These are phyloP conservation scores for Poecilia wingei DNA, from an alignment of 2,797 vertebrate genomes.

Conservation along the genomic window DNA sequence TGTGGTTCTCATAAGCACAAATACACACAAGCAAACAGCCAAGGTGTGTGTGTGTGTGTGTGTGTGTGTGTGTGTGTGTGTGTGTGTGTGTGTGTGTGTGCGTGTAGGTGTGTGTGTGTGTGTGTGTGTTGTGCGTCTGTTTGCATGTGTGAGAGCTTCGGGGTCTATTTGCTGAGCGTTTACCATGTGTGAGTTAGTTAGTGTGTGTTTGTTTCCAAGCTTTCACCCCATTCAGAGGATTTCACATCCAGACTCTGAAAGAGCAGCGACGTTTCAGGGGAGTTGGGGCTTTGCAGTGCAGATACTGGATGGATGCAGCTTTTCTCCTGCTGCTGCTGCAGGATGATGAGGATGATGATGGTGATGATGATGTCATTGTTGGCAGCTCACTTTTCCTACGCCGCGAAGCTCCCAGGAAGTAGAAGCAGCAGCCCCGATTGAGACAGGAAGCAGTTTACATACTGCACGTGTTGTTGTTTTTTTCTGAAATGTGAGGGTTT, in stretches of 20 bases:
- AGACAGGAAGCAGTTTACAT: conserved; percentile 15
- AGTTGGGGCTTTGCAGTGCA: conserved; percentile 33
- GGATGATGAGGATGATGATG: conserved; percentile 6
- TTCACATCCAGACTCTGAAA: conserved; percentile 33
- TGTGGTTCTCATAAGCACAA: conserved; percentile 33
- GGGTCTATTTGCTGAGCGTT: conserved; percentile 58
- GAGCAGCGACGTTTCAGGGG: not conserved
- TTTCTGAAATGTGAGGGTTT: not conserved
- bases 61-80: conserved; percentile 36
- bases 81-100: conserved; percentile 6
- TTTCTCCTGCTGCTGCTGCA: conserved; percentile 52
- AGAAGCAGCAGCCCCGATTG: not conserved
- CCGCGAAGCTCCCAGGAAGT: conserved; percentile 51
- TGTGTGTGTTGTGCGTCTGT: not conserved
- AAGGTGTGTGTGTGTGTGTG: conserved; percentile 45
- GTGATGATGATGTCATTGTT: conserved; percentile 70
- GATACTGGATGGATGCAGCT: conserved; percentile 48
- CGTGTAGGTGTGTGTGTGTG: not conserved
- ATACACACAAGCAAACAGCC: conserved; percentile 46
- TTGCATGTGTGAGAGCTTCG: conserved; percentile 37
- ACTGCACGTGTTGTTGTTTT: not conserved
- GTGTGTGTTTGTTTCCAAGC: conserved; percentile 11
- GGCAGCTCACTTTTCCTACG: conserved; percentile 44
- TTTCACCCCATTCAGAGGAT: conserved; percentile 37
- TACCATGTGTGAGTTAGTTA: conserved; percentile 47